Evolutionary conservation across 2,113 vertebrate species (phyloP), one percentile per base, ranked within the genome.

Genomic region (sheep (Ovis aries)): DNA sequence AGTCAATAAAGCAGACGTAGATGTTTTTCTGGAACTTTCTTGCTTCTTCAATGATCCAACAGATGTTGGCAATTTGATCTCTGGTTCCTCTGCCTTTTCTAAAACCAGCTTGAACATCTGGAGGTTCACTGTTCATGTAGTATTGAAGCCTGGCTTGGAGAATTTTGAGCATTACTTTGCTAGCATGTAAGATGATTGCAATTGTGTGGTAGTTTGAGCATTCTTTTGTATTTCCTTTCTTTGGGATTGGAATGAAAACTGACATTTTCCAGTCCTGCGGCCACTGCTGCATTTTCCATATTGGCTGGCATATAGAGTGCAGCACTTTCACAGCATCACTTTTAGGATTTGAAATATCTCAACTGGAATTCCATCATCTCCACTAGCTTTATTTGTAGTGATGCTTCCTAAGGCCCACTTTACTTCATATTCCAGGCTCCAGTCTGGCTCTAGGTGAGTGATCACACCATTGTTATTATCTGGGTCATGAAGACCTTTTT

Each of bases 151-250:
- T 23, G n/a, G 67, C 67, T 71, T 71, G 67, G n/a, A 71, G 19
- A 71, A 71, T 12, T 71, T 71, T 12, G n/a, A 40, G 5, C 17
- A 71, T 40, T 71, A 40, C 67, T 71, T 71, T 71, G 67, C 67
- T 36, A 71, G 64, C 2, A 0, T 71, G 10, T 40, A 3, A 40
- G n/a, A 23, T 71, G n/a, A 23, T 3, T 71, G 5, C 67, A 71
- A 71, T 12, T 23, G n/a, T 71, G 67, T 0, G 5, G 67, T 71
- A 23, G 67, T 40, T 23, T 40, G n/a, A 71, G 19, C 19, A 40
- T 36, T 71, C n/a, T 40, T 71, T 40, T n/a, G n/a, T 19, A 40
- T 71, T 71, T 19, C 67, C 19, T 40, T 71, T 71, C 67, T 23
- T 71, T 71, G 67, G n/a, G n/a, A 40, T 23, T 71, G 19, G 67